A percentile compares a stretch with the other conserved stretches of the same genome.
Conservation (phyloP, 2,113 vertebrate species). For the Natator depressus region DNA sequence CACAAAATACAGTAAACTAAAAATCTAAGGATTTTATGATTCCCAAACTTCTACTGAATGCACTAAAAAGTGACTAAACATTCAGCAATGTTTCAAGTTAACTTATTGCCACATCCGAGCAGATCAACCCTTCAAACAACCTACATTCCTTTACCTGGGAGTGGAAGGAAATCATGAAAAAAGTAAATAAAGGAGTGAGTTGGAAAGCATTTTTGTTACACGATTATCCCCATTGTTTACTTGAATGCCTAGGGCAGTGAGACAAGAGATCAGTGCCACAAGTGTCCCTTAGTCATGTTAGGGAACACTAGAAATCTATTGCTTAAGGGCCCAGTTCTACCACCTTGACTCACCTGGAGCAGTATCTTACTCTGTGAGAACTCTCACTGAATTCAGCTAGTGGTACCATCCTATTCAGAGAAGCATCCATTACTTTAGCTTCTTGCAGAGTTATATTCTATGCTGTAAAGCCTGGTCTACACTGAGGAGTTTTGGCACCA, state of each 20-base stretch:
- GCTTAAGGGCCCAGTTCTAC: background rate
- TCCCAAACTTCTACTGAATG: conserved; percentile 65
- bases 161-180: conserved; percentile 75
- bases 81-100: conserved; percentile 70
- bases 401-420: background rate
- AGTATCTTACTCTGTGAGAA: background rate
- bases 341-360: background rate
- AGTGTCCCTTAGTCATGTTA: background rate
- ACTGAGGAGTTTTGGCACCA: background rate
- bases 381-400: background rate
- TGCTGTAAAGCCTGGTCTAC: background rate
- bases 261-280: conserved; percentile 21
- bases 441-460: background rate
- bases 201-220: conserved; percentile 71
- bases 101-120: conserved; percentile 64
- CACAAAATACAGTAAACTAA: conserved; percentile 62
- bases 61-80: conserved; percentile 69
- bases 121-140: conserved; percentile 68
- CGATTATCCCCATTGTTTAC: conserved; percentile 65
- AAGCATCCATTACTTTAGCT: background rate
- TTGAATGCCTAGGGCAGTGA: conserved; percentile 52
- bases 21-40: conserved; percentile 69
- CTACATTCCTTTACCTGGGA: conserved; percentile 73
- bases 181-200: conserved; percentile 77
- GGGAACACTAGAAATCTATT: background rate